phyloP scores from a whole-genome alignment of 2,888 invertebrate species.

The Agonopterix alstromeriana region DNA sequence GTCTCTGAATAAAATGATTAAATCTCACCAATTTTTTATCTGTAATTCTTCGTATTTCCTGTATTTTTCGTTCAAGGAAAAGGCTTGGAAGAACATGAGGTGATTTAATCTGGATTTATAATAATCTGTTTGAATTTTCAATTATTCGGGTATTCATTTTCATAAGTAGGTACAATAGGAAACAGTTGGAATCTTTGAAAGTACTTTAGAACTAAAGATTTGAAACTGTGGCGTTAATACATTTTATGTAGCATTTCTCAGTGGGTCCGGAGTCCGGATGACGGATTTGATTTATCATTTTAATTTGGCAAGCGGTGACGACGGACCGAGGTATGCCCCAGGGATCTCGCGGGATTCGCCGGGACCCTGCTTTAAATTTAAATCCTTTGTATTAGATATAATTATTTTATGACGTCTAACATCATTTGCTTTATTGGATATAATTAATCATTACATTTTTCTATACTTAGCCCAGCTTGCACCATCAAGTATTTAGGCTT shows the following conservation, averaged over 20 bases:
- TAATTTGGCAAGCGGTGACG: slow-evolving; percentile 65
- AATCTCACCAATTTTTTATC: slow-evolving; percentile 51
- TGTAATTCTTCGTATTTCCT: not conserved
- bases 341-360: slow-evolving; percentile 36
- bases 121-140: no score
- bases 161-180: no score
- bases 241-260: slow-evolving; percentile 9
- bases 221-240: not conserved
- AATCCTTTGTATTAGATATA: slow-evolving; percentile 52
- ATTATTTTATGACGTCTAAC: slow-evolving; percentile 30
- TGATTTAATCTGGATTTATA: no score
- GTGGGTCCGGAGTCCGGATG: slow-evolving; percentile 30
- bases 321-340: slow-evolving; percentile 46
- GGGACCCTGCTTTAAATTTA: slow-evolving; percentile 48
- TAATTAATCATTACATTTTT: no score
- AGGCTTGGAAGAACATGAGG: no score
- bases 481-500: no score
- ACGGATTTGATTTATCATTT: slow-evolving; percentile 72
- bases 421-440: slow-evolving; percentile 27
- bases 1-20: slow-evolving; percentile 59
- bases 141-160: not conserved
- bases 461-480: no score
- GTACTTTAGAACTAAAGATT: not conserved
- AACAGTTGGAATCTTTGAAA: not conserved
- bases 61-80: not conserved